A percentile compares a stretch with the other conserved stretches of the same genome.
Evolutionary conservation across 2,797 vertebrate species (phyloP).

Genomic region (Anableps anableps): DNA sequence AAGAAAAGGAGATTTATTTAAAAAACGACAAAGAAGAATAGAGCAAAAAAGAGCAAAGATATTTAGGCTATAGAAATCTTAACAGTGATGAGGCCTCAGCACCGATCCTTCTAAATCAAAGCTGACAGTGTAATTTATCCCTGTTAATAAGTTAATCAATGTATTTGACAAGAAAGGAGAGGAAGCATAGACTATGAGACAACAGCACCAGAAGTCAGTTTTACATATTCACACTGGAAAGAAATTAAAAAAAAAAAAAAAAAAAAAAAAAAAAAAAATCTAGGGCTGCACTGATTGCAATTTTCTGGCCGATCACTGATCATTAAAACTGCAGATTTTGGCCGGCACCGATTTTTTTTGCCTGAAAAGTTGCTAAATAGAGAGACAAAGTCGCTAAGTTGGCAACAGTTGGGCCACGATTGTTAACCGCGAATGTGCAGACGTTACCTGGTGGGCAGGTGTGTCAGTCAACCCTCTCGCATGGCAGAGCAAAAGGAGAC

Average conservation of each 20-base stretch:
- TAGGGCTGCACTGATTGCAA: too few species aligned
- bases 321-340: too few species aligned
- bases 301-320: too few species aligned
- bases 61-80: not conserved
- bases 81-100: conserved; percentile 5
- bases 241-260: not conserved
- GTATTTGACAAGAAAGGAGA: conserved; percentile 40
- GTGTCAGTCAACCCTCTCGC: too few species aligned
- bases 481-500: too few species aligned
- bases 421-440: too few species aligned
- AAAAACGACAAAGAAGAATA: not conserved
- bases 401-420: too few species aligned
- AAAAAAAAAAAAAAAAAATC: not conserved
- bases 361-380: too few species aligned
- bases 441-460: too few species aligned
- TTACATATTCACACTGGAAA: not conserved
- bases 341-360: too few species aligned
- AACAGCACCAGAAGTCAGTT: not conserved
- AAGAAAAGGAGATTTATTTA: not conserved
- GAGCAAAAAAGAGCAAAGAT: not conserved
- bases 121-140: conserved; percentile 45
- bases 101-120: conserved; percentile 35
- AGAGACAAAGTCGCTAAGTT: too few species aligned
- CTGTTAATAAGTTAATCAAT: conserved; percentile 40
- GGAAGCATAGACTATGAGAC: conserved; percentile 15